These are phyloP conservation scores for Lerema accius DNA, from an alignment of 1,140 invertebrate species.

Conservation along the genomic window DNA sequence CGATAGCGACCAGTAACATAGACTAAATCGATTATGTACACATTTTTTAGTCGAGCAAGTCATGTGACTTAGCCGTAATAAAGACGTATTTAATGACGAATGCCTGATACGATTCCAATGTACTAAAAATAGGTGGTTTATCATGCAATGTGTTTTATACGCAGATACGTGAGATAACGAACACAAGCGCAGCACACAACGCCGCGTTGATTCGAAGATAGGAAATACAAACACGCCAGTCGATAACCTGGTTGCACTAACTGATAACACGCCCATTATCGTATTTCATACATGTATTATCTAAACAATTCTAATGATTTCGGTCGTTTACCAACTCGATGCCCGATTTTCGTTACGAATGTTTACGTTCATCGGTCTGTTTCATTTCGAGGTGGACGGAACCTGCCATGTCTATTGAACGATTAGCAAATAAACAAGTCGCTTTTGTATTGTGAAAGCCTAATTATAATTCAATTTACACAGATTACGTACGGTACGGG, in stretches of 20 bases:
- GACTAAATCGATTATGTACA: conserved; percentile 5
- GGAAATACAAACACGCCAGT: conserved; percentile 70
- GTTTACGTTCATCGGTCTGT: conserved; percentile 27
- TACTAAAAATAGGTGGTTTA: conserved; percentile 63
- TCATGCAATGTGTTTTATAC: conserved; percentile 55
- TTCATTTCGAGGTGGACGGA: conserved; percentile 17
- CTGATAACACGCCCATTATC: conserved; percentile 58
- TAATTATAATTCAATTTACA: conserved; percentile 28
- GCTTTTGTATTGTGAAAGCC: conserved; percentile 17
- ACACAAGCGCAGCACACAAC: conserved; percentile 58
- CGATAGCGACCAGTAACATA: conserved; percentile 15
- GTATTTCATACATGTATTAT: conserved; percentile 50
- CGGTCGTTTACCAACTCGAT: conserved; percentile 10
- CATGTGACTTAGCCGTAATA: conserved; percentile 30
- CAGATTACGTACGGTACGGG: conserved; percentile 16
- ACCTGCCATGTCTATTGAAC: conserved; percentile 5
- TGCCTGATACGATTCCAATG: conserved; percentile 23
- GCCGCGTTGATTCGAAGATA: conserved; percentile 65
- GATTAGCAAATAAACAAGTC: conserved; percentile 29
- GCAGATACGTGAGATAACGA: conserved; percentile 62
- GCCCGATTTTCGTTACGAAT: conserved; percentile 5
- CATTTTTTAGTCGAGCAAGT: conserved; percentile 11
- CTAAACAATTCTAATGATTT: conserved; percentile 56
- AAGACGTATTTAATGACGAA: conserved; percentile 20
- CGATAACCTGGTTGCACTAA: conserved; percentile 74